Conservation (phyloP, 2,797 vertebrate species). For the Moxostoma hubbsi region DNA sequence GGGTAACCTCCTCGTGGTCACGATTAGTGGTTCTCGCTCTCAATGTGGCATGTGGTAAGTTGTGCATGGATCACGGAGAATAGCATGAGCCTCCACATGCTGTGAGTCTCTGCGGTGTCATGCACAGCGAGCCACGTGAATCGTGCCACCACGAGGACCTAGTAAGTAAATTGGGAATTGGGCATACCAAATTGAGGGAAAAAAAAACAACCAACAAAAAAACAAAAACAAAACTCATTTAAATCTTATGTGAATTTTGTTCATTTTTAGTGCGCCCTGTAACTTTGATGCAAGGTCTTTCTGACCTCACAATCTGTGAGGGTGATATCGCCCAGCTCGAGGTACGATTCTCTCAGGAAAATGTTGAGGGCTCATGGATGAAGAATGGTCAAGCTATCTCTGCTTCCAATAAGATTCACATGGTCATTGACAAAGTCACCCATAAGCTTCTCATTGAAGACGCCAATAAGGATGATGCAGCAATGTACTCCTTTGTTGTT, state of each 20-base stretch:
- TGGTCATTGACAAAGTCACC: conserved; percentile 92
- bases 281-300: conserved; percentile 90
- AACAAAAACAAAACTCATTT: neutral
- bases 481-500: conserved; percentile 89
- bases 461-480: conserved; percentile 86
- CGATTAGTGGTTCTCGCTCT: too few species aligned
- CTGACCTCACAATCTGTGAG: conserved; percentile 93
- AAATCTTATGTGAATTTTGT: neutral
- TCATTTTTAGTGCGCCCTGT: conserved; percentile 87
- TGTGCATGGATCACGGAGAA: too few species aligned
- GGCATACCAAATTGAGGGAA: too few species aligned
- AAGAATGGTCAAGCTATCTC: conserved; percentile 87
- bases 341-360: conserved; percentile 94
- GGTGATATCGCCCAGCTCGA: conserved; percentile 97
- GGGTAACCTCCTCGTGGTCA: too few species aligned
- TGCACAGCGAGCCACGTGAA: too few species aligned
- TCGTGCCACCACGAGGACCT: too few species aligned
- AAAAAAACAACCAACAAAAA: too few species aligned
- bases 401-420: conserved; percentile 88
- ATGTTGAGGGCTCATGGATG: conserved; percentile 94
- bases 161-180: too few species aligned
- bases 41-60: too few species aligned
- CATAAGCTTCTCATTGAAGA: conserved; percentile 97
- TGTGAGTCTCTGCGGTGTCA: too few species aligned
- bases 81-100: too few species aligned